Evolutionary conservation across 1,140 invertebrate species (phyloP).

Genomic region (Homalodisca vitripennis): DNA sequence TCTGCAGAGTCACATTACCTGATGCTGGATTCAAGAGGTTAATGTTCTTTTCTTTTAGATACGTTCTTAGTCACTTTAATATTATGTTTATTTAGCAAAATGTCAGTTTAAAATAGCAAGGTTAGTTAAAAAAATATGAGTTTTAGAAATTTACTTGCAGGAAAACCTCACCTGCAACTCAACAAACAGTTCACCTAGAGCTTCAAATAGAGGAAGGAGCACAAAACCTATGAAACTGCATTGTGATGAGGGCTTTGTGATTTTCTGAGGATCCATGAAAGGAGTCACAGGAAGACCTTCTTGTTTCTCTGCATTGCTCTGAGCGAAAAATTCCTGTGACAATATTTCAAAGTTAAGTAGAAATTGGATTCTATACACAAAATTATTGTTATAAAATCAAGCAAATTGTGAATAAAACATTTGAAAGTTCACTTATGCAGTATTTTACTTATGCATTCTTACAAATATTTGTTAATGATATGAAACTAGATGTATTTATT

Average conservation of each 20-base stretch:
- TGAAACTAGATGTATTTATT: no score
- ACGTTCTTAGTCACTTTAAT: no score
- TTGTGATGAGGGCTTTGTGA: slow-evolving; percentile 83
- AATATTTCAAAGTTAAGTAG: background rate
- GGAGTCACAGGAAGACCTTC: slow-evolving; percentile 83
- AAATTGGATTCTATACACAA: background rate
- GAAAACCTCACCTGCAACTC: slow-evolving; percentile 62
- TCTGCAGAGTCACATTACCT: no score
- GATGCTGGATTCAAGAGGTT: no score
- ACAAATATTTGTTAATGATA: no score
- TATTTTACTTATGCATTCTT: background rate
- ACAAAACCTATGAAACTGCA: slow-evolving; percentile 85
- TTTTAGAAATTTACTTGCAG: no score
- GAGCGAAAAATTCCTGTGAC: slow-evolving; percentile 71
- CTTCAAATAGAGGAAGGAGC: slow-evolving; percentile 76
- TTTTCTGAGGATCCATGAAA: slow-evolving; percentile 89
- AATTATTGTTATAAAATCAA: background rate
- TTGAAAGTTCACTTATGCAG: background rate
- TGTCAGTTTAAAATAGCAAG: no score
- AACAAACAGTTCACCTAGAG: slow-evolving; percentile 67
- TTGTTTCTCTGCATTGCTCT: slow-evolving; percentile 81
- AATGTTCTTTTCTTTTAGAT: no score
- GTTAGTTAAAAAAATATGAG: no score
- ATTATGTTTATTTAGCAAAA: no score
- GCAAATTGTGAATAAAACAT: background rate